phyloP scores from a whole-genome alignment of 2,113 vertebrate species.

The Scalopus aquaticus region DNA sequence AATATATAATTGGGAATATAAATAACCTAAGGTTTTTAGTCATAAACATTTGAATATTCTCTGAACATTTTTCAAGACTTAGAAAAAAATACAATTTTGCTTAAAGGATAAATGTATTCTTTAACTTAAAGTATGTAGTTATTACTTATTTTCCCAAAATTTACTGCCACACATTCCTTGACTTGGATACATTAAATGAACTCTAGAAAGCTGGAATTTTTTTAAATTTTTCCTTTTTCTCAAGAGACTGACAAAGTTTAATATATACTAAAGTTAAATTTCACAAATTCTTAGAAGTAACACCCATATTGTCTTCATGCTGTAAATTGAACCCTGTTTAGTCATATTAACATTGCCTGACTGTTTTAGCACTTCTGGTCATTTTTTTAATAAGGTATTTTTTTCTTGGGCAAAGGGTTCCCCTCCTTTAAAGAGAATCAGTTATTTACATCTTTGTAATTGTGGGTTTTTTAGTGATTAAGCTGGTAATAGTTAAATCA shows the following conservation, averaged over 20 bases:
- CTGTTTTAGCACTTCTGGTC: slow-evolving; percentile 51
- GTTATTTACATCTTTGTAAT: slow-evolving; percentile 41
- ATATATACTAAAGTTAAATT: slow-evolving; percentile 20
- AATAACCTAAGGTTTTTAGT: neutral
- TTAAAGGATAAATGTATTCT: slow-evolving; percentile 3
- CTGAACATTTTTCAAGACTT: slow-evolving; percentile 7
- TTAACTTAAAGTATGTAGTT: neutral
- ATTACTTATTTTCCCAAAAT: neutral
- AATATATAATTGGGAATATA: neutral
- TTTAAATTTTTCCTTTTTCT: neutral
- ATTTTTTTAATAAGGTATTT: slow-evolving; percentile 53
- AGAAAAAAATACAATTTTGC: neutral
- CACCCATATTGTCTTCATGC: slow-evolving; percentile 65
- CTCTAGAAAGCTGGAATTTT: neutral
- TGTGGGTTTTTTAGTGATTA: slow-evolving; percentile 43
- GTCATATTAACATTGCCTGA: slow-evolving; percentile 66
- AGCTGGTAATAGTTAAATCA: slow-evolving; percentile 44
- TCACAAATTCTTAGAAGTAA: neutral
- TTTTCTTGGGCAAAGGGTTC: slow-evolving; percentile 56
- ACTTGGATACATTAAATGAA: neutral
- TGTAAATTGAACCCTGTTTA: slow-evolving; percentile 86
- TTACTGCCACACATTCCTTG: neutral
- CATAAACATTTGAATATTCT: neutral
- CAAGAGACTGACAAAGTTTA: slow-evolving; percentile 4
- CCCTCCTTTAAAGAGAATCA: slow-evolving; percentile 45